Base-by-base conservation (phyloP, 2,888 invertebrate genomes). In the Prenolepis imparis region DNA sequence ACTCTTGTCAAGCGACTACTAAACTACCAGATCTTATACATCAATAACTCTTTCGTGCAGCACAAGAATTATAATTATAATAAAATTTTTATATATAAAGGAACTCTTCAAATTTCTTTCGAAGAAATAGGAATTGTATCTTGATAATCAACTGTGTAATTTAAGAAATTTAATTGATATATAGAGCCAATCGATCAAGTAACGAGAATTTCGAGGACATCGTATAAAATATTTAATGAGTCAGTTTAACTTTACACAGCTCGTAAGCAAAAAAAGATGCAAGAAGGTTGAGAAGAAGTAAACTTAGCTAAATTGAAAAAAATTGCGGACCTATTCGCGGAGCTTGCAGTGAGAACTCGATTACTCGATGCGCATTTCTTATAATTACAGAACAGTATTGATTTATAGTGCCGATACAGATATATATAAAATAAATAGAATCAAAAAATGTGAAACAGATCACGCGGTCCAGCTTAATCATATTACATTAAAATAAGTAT, bases 281-380 rank as follows among this genome's bases (percentile, higher is more conserved):
- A 74, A 78, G 66, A 66, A 77, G 67, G 44, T 32, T 28, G 9
- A 15, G 32, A 0, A 24, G 39, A 28, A 77, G 55, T 67, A 61
- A 75, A 57, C 57, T 64, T 63, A 21, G 57, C 39, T 72, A 72
- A 55, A 75, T 36, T 36, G 5, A 36, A 36, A 36, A 36, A 36
- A 36, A 5, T 82, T 72, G 48, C 57, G 28, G 57, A 73, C 75
- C 67, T 48, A 81, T 86, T 78, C 82, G 63, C 61, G 39, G 44
- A 21, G 73, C 32, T 63, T 59, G 77, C 63, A 48, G 78, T 48
- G 83, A 77, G 83, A 88, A 89, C 89, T 89, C 81, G 87, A 88
- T 88, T 84, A 89, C 66, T 28, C 64, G 55, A 64, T 70, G 75
- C 61, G 66, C 82, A 61, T 72, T 68, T 55, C 36, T 83, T 81